Base-by-base conservation (phyloP, 1,140 invertebrate genomes). In the Watersipora subatra region DNA sequence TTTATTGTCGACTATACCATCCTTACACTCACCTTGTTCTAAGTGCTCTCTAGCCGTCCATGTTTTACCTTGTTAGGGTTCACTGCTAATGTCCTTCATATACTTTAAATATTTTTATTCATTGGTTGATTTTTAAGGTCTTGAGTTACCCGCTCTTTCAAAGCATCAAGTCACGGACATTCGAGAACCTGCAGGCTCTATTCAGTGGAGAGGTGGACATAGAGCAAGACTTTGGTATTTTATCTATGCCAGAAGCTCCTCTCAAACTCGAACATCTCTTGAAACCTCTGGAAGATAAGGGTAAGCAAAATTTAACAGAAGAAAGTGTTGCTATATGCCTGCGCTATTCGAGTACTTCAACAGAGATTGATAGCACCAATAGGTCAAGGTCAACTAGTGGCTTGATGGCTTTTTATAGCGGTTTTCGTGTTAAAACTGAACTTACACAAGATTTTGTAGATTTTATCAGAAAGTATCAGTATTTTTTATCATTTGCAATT, bases 121-220 rank as follows among this genome's bases (percentile, higher is more conserved):
- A 46, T 46, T 46, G 34, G 34, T n/a, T n/a, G n/a, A n/a, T n/a
- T n/a, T n/a, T 46, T 20, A 59, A 62, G 34, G 71, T 76, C 24
- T 67, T 77, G 26, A 75, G 77, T 66, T 79, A 74, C 70, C 69
- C 75, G 46, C 69, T 75, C 25, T 66, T 76, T 28, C 77, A 79
- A 61, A 67, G 72, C 24, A 70, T 78, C 7, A 73, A 72, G 55
- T 73, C 73, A 59, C 68, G 76, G 56, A 79, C 77, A 28, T 76
- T 72, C 72, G 77, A 79, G 69, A 72, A 66, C 46, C 61, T 78
- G 20, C 19, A 68, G 46, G 69, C 65, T 30, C 59, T 71, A 24
- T 71, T 69, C 25, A 63, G 69, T 15, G 69, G 69, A 15, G 70
- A 76, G 67, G 69, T 67, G 1, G 65, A 67, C 56, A 70, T 69